Evolutionary conservation across 2,113 vertebrate genomes (phyloP).

Genomic region (Oreochromis aureus): DNA sequence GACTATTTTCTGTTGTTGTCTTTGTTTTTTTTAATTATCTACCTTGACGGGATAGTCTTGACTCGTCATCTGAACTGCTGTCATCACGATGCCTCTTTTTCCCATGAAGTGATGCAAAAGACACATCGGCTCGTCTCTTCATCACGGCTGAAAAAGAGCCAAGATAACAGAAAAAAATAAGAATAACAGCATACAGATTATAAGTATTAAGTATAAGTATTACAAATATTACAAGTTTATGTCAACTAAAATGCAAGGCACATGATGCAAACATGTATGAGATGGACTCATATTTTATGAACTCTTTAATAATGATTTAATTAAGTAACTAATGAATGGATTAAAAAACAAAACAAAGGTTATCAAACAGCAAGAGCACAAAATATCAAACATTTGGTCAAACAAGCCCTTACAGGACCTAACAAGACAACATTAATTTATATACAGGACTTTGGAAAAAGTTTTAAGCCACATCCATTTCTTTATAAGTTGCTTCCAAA

Average conservation of each 20-base stretch:
- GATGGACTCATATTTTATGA: neutral
- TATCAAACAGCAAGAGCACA: neutral
- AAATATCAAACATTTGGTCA: neutral
- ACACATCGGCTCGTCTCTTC: slow-evolving; percentile 54
- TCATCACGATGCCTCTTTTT: slow-evolving; percentile 31
- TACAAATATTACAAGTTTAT: too few relatives aligned
- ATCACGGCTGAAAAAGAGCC: slow-evolving; percentile 46
- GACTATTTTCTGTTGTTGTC: neutral
- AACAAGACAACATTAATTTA: neutral
- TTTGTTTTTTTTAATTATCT: neutral
- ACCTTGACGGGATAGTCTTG: slow-evolving; percentile 49
- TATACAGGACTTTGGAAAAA: neutral
- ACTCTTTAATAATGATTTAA: neutral
- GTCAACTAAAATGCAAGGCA: neutral
- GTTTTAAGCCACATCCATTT: neutral
- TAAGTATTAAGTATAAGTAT: too few relatives aligned
- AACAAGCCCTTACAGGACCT: neutral
- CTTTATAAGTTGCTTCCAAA: neutral
- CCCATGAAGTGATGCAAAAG: slow-evolving; percentile 6
- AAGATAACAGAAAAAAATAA: neutral
- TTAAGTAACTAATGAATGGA: neutral
- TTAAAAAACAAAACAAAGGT: neutral
- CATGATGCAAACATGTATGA: neutral
- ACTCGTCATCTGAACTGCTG: slow-evolving; percentile 61
- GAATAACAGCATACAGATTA: neutral